Evolutionary conservation across 2,113 vertebrate species (phyloP).

Genomic region (Gobius niger): DNA sequence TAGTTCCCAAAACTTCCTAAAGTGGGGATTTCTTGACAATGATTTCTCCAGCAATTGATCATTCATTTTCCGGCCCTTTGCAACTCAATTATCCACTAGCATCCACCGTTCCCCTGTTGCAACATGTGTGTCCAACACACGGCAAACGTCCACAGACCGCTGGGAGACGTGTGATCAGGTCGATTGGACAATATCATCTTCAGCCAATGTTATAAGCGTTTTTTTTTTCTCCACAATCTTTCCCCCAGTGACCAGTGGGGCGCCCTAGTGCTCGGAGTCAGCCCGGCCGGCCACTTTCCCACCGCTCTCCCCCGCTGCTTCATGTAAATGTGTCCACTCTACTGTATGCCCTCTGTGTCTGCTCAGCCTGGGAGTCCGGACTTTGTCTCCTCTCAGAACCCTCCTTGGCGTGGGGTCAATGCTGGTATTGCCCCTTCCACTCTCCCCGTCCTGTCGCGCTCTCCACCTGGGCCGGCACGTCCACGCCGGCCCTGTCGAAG

Average conservation of each 20-base stretch:
- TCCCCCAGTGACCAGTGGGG: background rate
- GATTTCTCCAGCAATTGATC: too few relatives aligned
- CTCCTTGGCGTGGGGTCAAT: constrained; percentile 43
- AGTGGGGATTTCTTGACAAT: too few relatives aligned
- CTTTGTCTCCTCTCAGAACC: constrained; percentile 30
- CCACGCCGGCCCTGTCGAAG: constrained; percentile 65
- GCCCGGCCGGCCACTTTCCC: background rate
- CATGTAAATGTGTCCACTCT: background rate
- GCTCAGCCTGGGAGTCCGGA: constrained; percentile 22
- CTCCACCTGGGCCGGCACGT: background rate
- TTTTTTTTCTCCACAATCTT: background rate
- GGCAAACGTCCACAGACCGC: too few relatives aligned
- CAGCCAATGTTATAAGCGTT: too few relatives aligned
- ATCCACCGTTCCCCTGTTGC: too few relatives aligned
- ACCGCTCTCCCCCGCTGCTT: background rate
- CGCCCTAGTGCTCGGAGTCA: background rate
- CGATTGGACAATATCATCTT: too few relatives aligned
- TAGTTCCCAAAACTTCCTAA: too few relatives aligned
- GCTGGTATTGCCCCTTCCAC: constrained; percentile 11
- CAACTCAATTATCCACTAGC: too few relatives aligned
- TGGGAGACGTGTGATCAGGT: too few relatives aligned
- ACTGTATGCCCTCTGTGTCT: constrained; percentile 27
- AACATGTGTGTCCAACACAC: too few relatives aligned
- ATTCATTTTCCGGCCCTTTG: too few relatives aligned
- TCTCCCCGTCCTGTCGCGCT: constrained; percentile 19